Base-by-base conservation (phyloP, 2,113 vertebrate species). In the Tamias sibiricus region DNA sequence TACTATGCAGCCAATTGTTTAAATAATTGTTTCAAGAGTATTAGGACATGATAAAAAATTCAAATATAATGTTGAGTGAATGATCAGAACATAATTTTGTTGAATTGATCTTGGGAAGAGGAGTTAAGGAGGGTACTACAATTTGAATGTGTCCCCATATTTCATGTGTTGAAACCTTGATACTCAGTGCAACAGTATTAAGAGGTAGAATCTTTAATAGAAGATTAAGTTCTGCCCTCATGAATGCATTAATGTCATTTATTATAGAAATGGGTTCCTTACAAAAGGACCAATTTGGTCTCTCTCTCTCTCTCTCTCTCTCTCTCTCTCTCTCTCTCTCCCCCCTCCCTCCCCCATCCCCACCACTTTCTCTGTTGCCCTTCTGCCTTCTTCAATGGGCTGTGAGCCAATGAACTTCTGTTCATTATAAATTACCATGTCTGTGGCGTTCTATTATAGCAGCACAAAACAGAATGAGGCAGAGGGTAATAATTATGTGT, bases 21-120 rank as follows among this genome's bases (percentile, higher is more conserved):
- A 88, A 87, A 59, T 17, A 94, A 76, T 49, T 92, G 3, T 91
- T 89, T 95, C 59, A n/a, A 90, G 91, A 68, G 8, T 35, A 13
- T 54, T 7, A 83, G 32, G 12, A 16, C 35, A 64, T 37, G 22
- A 32, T 77, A 62, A 94, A 81, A 76, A 6, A 74, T 57, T 77
- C n/a, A 87, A 35, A 64, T n/a, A 35, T 0, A 84, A 71, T 66
- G 4, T 8, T 40, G 28, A 87, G 35, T 14, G 17, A 88, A 57
- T 30, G 69, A 64, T 37, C 12, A 90, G 26, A 85, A 76, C 49
- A 49, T 8, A 77, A 81, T 71, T 76, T 85, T 66, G 42, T 90
- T 76, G 92, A 35, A n/a, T 1, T n/a, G 47, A 72, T 59, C 22
- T 44, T 82, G 40, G 9, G 24, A 88, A 62, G 37, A 74, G 22